Base-by-base conservation (phyloP, 2,797 vertebrate genomes). In the Naso thynnoides region DNA sequence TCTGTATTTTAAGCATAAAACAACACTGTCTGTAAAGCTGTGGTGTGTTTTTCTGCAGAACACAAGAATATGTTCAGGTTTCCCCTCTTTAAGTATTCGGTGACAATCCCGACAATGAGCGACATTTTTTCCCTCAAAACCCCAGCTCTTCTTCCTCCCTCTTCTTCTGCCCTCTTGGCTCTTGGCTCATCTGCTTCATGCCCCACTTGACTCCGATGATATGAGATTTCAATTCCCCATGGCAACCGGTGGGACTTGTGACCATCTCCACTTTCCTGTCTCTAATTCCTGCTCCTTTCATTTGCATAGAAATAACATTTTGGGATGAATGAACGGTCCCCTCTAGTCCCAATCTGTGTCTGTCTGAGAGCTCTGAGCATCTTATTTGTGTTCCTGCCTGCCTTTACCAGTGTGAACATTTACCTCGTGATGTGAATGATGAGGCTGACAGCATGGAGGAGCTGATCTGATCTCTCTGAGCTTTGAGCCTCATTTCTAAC, bases 251-350 rank as follows among this genome's bases (percentile, higher is more conserved):
- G 60, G 73, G 78, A 88, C 89, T 91, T 62, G 62, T 65, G 75
- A 73, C 89, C 74, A 41, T 90, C 79, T 86, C 72, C 73, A 74
- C 79, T 86, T 88, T 76, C 76, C 69, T 55, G 52, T 61, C 67
- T 89, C 86, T 93, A 94, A 94, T 91, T 93, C 89, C 81, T 78
- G 81, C 79, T 82, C 86, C 82, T 84, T 88, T 91, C 88, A 95
- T 95, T 94, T 94, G 92, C 94, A 95, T 94, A 93, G 92, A 94
- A 94, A 95, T 94, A 94, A 94, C 90, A 93, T 93, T 94, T 85
- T 86, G 88, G 89, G 88, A 86, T 88, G 86, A 94, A 84, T 86
- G 86, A 86, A 77, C 18, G 81, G 81, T 78, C 84, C 82, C 87
- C 84, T 87, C 87, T 83, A 65, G 81, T 83, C 75, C 69, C 75